Percentiles rank a stretch among this genome's conserved stretches.
These are phyloP conservation scores for cat (Felis catus) DNA, from an alignment of 2,113 vertebrate species.

Conservation along the genomic window F.catus_Fca126_mat1.0 CM031413.1:99445501-99446000, in stretches of 20 bases:
- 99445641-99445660: neutral
- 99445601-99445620: neutral
- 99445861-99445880: neutral
- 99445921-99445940: neutral
- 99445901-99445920: neutral
- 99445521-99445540: neutral
- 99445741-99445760: neutral
- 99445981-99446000: neutral
- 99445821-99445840: neutral
- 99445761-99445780: slow-evolving; percentile 11
- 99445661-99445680: neutral
- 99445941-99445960: neutral
- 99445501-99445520: neutral
- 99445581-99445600: neutral
- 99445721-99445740: neutral
- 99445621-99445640: neutral
- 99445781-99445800: neutral
- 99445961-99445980: neutral
- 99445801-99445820: neutral
- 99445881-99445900: neutral
- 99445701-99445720: neutral
- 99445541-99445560: neutral
- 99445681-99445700: neutral
- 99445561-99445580: neutral
- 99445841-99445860: neutral